These are phyloP conservation scores for Diplodus sargus DNA, from an alignment of 2,797 vertebrate species.

Conservation along the genomic window DNA sequence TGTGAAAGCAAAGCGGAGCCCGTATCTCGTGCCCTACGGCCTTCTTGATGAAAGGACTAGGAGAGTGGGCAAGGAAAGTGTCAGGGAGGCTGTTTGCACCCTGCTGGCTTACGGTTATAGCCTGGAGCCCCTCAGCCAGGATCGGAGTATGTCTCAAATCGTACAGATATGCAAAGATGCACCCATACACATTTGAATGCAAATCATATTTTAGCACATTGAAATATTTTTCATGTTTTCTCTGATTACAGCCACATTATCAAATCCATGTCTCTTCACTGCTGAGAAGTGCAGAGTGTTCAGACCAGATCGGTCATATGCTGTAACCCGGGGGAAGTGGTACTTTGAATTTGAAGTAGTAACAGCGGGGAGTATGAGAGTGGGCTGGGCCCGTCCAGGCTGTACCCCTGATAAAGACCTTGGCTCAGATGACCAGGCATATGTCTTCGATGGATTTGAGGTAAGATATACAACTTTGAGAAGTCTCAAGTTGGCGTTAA, in stretches of 20 bases:
- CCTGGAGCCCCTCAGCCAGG: constrained; percentile 91
- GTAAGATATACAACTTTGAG: constrained; percentile 77
- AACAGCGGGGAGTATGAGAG: constrained; percentile 91
- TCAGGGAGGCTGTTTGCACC: constrained; percentile 89
- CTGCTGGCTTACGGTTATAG: constrained; percentile 92
- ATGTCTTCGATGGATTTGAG: constrained; percentile 94
- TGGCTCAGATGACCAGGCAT: constrained; percentile 92
- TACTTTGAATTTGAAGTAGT: constrained; percentile 95
- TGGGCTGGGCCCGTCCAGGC: constrained; percentile 92
- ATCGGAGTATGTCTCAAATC: constrained; percentile 83
- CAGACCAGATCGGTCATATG: constrained; percentile 90
- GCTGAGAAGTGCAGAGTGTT: constrained; percentile 91
- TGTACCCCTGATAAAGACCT: constrained; percentile 90
- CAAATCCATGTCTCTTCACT: constrained; percentile 60
- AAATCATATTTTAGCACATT: constrained; percentile 39
- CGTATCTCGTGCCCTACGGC: constrained; percentile 92
- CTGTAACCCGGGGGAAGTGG: constrained; percentile 93
- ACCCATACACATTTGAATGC: constrained; percentile 3
- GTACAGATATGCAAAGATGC: not conserved
- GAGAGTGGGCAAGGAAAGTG: constrained; percentile 87
- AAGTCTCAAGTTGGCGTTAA: not conserved
- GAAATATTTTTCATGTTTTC: constrained; percentile 38
- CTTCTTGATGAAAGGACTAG: constrained; percentile 91
- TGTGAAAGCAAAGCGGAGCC: constrained; percentile 91
- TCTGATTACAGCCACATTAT: constrained; percentile 65